A percentile compares a stretch with the other conserved stretches of the same genome.
phyloP scores from a whole-genome alignment of 2,888 invertebrate species.

The Nebria brevicollis region DNA sequence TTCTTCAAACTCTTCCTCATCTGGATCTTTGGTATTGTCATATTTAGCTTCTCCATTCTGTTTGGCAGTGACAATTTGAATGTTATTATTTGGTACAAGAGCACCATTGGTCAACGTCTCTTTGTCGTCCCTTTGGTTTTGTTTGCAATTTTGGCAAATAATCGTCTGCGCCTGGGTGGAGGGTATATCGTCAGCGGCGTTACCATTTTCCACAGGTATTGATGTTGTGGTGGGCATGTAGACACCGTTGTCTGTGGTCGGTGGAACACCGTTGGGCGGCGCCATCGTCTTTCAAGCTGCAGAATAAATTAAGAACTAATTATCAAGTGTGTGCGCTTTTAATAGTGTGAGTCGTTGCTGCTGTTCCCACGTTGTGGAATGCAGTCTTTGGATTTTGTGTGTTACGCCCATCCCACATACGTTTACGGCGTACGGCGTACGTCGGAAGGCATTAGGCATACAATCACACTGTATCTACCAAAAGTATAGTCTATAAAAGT shows the following conservation, averaged over 20 bases:
- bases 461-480: slow-evolving; percentile 9
- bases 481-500: slow-evolving; percentile 10
- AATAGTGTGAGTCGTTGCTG: neutral
- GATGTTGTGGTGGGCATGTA: slow-evolving; percentile 49
- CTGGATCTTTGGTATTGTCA: slow-evolving; percentile 28
- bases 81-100: slow-evolving; percentile 38
- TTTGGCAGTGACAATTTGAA: slow-evolving; percentile 28
- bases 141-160: slow-evolving; percentile 41
- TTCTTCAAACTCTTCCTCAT: slow-evolving; percentile 8
- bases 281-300: slow-evolving; percentile 49
- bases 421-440: slow-evolving; percentile 8
- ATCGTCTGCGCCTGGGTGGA: neutral
- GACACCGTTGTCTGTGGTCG: slow-evolving; percentile 51
- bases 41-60: slow-evolving; percentile 18
- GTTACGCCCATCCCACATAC: slow-evolving; percentile 37
- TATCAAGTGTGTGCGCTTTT: slow-evolving; percentile 17
- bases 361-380: slow-evolving; percentile 27
- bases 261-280: slow-evolving; percentile 55
- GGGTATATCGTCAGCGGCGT: slow-evolving; percentile 2
- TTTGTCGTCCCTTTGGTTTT: slow-evolving; percentile 39
- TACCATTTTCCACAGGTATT: neutral
- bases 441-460: neutral
- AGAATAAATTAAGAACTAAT: slow-evolving; percentile 17
- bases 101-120: slow-evolving; percentile 27
- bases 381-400: slow-evolving; percentile 24